A percentile compares a stretch with the other conserved stretches of the same genome.
Evolutionary conservation across 2,113 vertebrate species (phyloP).

Genomic region (Uropsilus gracilis): DNA sequence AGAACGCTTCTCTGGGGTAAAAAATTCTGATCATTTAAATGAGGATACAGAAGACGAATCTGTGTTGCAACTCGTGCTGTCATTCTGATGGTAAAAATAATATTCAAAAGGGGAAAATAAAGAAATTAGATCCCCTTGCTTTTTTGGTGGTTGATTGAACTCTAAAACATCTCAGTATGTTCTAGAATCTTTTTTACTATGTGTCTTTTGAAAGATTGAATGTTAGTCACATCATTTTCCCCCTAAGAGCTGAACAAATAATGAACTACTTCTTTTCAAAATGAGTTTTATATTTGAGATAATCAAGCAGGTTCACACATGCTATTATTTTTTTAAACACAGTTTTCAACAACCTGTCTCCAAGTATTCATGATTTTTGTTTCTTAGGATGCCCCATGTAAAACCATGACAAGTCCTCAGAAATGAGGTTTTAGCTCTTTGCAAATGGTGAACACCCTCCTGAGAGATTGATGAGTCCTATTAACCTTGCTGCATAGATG

Average conservation of each 20-base stretch:
- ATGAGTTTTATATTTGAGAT: neutral
- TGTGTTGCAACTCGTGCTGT: neutral
- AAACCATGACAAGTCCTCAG: neutral
- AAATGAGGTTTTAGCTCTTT: constrained; percentile 38
- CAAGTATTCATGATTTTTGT: constrained; percentile 21
- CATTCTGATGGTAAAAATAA: neutral
- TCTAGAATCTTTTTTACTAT: neutral
- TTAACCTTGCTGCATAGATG: constrained; percentile 68
- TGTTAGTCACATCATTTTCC: neutral
- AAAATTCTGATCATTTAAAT: neutral
- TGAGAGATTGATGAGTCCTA: constrained; percentile 72
- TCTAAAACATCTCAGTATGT: neutral
- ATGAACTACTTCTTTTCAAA: constrained; percentile 20
- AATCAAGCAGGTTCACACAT: constrained; percentile 22
- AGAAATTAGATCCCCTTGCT: neutral
- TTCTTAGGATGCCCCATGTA: neutral
- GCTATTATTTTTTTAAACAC: constrained; percentile 23
- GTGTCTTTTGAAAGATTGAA: neutral
- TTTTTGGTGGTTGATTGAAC: neutral
- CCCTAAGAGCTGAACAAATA: neutral
- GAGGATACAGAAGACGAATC: neutral
- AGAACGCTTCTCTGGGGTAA: constrained; percentile 28
- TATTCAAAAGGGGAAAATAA: neutral
- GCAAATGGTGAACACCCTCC: constrained; percentile 59
- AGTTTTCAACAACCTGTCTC: constrained; percentile 42